A percentile compares a stretch with the other conserved stretches of the same genome.
Evolutionary conservation across 2,888 invertebrate species (phyloP).

Genomic region (Platycheirus rosarum): DNA sequence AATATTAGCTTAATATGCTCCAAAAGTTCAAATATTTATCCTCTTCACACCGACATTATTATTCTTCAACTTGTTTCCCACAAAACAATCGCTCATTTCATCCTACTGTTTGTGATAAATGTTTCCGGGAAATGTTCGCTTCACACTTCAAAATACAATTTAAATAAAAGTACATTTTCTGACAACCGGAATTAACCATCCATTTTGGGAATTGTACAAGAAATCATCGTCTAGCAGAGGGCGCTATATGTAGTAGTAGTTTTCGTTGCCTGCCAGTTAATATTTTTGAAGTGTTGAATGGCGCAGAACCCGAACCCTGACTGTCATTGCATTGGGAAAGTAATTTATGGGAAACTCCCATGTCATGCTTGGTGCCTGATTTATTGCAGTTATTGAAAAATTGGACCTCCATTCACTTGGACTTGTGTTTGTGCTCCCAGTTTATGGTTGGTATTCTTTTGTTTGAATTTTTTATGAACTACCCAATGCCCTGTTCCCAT

Average conservation of each 20-base stretch:
- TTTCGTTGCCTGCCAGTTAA: slow-evolving; percentile 8
- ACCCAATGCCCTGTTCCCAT: slow-evolving; percentile 22
- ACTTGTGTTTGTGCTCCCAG: slow-evolving; percentile 6
- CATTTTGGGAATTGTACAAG: slow-evolving; percentile 29
- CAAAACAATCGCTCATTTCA: slow-evolving; percentile 1
- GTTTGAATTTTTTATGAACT: slow-evolving; percentile 32
- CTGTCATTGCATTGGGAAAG: slow-evolving; percentile 56
- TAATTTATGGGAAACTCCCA: slow-evolving; percentile 81
- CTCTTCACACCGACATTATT: too few relatives aligned
- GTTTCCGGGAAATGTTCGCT: slow-evolving; percentile 15
- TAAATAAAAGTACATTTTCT: slow-evolving; percentile 39
- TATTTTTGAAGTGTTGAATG: slow-evolving; percentile 64
- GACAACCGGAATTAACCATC: slow-evolving; percentile 67
- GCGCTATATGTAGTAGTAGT: not conserved
- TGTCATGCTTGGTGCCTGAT: slow-evolving; percentile 80
- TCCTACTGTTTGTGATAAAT: slow-evolving; percentile 26
- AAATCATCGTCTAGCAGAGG: too few relatives aligned
- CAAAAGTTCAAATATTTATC: too few relatives aligned
- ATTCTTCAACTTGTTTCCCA: too few relatives aligned
- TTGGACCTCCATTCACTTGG: slow-evolving; percentile 76
- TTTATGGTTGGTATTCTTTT: slow-evolving; percentile 19
- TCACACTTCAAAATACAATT: slow-evolving; percentile 20
- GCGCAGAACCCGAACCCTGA: slow-evolving; percentile 22
- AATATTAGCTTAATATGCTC: too few relatives aligned
- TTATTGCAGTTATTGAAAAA: slow-evolving; percentile 82